These are phyloP conservation scores for Rhinichthys osculus DNA, from an alignment of 2,797 vertebrate genomes.

Conservation along the genomic window DNA sequence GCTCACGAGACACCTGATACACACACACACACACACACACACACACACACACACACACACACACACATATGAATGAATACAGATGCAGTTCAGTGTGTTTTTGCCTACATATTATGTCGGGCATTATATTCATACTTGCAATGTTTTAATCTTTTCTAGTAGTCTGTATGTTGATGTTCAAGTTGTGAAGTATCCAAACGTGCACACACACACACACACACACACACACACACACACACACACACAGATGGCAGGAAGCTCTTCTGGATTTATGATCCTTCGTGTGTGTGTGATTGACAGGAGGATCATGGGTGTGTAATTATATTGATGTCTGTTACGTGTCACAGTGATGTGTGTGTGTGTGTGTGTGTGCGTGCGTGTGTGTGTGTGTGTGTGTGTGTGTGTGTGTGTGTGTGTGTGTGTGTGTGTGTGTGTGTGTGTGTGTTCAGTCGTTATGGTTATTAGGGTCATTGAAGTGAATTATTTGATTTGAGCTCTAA, in stretches of 20 bases:
- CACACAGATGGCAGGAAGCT: background rate
- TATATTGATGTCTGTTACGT: slow-evolving; percentile 18
- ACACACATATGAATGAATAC: background rate
- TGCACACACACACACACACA: background rate
- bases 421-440: background rate
- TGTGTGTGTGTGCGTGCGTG: slow-evolving; percentile 15
- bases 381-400: background rate
- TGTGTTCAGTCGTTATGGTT: background rate
- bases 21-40: slow-evolving; percentile 50
- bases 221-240: slow-evolving; percentile 29
- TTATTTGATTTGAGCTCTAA: slow-evolving; percentile 4
- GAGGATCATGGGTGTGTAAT: slow-evolving; percentile 7
- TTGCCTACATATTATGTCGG: background rate
- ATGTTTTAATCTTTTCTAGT: background rate
- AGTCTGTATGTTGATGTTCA: background rate
- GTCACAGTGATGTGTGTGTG: slow-evolving; percentile 1
- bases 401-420: slow-evolving; percentile 15
- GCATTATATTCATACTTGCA: too few species aligned
- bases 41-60: slow-evolving; percentile 47
- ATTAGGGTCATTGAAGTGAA: slow-evolving; percentile 31
- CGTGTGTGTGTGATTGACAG: slow-evolving; percentile 18
- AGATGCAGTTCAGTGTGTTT: background rate
- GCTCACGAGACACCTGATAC: slow-evolving; percentile 52
- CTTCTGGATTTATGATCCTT: slow-evolving; percentile 9
- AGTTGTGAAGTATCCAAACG: background rate